These are phyloP conservation scores for Rhysida immarginata DNA, from an alignment of 1,140 invertebrate species.

Conservation along the genomic window DNA sequence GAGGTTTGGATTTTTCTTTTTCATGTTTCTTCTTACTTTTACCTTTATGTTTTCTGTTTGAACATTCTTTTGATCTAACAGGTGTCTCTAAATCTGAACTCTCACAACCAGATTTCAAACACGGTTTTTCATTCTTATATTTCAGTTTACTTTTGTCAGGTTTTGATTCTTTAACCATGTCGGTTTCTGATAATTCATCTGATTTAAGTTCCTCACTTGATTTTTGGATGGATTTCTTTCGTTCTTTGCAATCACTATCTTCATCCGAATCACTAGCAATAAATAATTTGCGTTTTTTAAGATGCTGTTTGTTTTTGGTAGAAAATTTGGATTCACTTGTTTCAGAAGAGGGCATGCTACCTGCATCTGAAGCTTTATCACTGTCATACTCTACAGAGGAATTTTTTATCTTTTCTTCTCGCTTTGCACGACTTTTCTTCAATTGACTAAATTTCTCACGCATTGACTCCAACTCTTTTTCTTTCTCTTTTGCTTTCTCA, in stretches of 20 bases:
- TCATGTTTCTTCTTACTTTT: slow-evolving; percentile 28
- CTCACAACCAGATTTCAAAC: slow-evolving; percentile 14
- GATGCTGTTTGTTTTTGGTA: slow-evolving; percentile 12
- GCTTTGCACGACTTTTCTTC: slow-evolving; percentile 58
- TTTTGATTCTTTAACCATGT: slow-evolving; percentile 10
- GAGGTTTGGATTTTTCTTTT: slow-evolving; percentile 19
- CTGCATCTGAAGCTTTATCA: slow-evolving; percentile 15
- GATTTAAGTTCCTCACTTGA: slow-evolving; percentile 28
- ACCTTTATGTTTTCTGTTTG: not conserved
- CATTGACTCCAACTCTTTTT: slow-evolving; percentile 67
- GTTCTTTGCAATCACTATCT: not conserved
- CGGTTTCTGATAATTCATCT: slow-evolving; percentile 12
- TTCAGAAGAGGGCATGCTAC: slow-evolving; percentile 8
- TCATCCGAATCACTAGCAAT: slow-evolving; percentile 15
- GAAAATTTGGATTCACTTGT: slow-evolving; percentile 12
- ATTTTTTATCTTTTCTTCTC: slow-evolving; percentile 69
- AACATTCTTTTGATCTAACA: slow-evolving; percentile 9
- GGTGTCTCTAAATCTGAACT: slow-evolving; percentile 11
- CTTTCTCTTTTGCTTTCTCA: slow-evolving; percentile 41
- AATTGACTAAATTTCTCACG: slow-evolving; percentile 78
- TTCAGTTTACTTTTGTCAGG: slow-evolving; percentile 5
- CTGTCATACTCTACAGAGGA: slow-evolving; percentile 62
- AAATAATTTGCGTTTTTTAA: slow-evolving; percentile 20
- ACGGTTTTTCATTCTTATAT: slow-evolving; percentile 13
- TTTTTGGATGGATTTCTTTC: slow-evolving; percentile 14